Evolutionary conservation across 2,797 vertebrate species (phyloP).

Genomic region (Melanotaenia nigrans): DNA sequence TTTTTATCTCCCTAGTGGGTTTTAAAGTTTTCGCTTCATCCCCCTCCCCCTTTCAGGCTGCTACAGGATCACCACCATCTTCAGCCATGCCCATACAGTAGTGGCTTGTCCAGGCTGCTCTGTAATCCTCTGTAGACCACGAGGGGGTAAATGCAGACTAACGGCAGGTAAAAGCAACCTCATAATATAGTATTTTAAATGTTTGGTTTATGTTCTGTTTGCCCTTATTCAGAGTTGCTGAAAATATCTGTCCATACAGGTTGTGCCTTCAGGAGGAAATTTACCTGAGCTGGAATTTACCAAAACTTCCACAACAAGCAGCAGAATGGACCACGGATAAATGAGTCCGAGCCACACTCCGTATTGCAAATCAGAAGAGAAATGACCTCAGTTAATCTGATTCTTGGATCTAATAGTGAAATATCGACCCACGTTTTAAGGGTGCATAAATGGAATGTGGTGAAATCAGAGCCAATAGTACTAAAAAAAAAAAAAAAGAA

Average conservation of each 20-base stretch:
- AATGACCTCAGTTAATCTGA: neutral
- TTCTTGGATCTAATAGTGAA: neutral
- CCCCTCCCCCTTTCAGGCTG: conserved; percentile 63
- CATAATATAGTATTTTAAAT: neutral
- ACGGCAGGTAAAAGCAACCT: conserved; percentile 65
- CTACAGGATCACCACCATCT: conserved; percentile 80
- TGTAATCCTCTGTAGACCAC: conserved; percentile 74
- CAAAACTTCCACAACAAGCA: conserved; percentile 1
- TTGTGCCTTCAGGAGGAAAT: conserved; percentile 78
- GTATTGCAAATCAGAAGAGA: neutral
- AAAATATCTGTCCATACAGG: conserved; percentile 49
- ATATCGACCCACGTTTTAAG: neutral
- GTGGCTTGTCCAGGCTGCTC: conserved; percentile 76
- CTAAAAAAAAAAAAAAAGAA: no score
- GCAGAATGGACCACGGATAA: conserved; percentile 18
- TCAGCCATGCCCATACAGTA: conserved; percentile 80
- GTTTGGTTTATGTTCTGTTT: accelerated
- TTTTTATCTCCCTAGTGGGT: neutral
- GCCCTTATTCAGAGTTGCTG: neutral
- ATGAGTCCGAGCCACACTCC: conserved; percentile 6
- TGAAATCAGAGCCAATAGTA: neutral
- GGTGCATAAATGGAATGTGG: neutral
- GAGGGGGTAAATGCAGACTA: conserved; percentile 79
- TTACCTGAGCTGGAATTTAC: conserved; percentile 41
- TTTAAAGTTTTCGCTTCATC: neutral